phyloP scores from a whole-genome alignment of 2,888 invertebrate species.

The Melinaea menophilus region DNA sequence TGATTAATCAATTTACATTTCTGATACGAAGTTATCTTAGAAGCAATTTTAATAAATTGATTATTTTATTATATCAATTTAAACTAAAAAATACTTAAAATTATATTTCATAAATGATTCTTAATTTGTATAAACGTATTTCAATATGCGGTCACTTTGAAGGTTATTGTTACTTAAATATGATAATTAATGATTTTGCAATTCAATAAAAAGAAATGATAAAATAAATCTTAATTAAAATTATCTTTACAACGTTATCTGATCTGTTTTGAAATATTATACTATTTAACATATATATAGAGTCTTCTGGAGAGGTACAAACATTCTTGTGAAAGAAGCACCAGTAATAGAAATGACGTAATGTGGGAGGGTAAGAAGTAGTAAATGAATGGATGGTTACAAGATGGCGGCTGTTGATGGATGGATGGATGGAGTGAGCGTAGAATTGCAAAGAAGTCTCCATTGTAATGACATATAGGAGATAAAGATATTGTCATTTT shows the following conservation, averaged over 20 bases:
- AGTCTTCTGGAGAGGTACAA: not conserved
- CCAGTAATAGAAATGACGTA: too few species aligned
- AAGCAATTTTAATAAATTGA: not conserved
- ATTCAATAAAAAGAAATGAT: not conserved
- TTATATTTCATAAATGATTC: not conserved
- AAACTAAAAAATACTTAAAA: not conserved
- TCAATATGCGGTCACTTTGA: not conserved
- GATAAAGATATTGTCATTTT: too few species aligned
- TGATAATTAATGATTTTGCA: slow-evolving; percentile 1
- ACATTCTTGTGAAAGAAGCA: too few species aligned
- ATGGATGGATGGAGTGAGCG: too few species aligned
- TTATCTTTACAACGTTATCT: slow-evolving; percentile 1
- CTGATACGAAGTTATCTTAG: not conserved
- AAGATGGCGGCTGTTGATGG: too few species aligned
- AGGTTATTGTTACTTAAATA: not conserved
- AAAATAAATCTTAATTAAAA: slow-evolving; percentile 1
- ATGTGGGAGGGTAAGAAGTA: too few species aligned
- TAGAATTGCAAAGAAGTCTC: too few species aligned
- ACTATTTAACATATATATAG: not conserved
- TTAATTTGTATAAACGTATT: not conserved
- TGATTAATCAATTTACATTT: not conserved
- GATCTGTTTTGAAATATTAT: not conserved
- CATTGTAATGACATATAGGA: too few species aligned
- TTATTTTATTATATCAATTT: slow-evolving; percentile 1
- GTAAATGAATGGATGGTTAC: too few species aligned